Evolutionary conservation across 2,888 invertebrate species (phyloP), one percentile per base, ranked within the genome.

Genomic region (Noctua pronuba): DNA sequence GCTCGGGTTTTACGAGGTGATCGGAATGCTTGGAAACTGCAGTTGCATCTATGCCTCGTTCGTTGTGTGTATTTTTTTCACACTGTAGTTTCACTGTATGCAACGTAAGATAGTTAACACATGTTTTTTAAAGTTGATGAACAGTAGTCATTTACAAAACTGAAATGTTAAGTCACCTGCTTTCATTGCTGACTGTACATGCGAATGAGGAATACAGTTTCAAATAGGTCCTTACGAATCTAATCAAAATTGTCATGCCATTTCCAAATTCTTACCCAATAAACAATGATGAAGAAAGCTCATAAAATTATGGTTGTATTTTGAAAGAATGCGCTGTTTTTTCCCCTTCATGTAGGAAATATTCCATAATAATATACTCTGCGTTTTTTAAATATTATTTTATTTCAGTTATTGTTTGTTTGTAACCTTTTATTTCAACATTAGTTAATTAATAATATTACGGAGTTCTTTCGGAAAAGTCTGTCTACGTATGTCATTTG

Each of bases 1-100:
- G 58, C 28, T 67, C 52, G 13, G 67, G 31, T 71, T 84, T 70
- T 68, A 49, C 41, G 44, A 64, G 38, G 18, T 58, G 73, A 52
- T 55, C 41, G 49, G 38, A 65, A 65, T 62, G 58, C 67, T 78
- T 72, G 41, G 49, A 68, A 58, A 69, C 31, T 73, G 31, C 13
- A 70, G 18, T 52, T 73, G 21, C 44, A 60, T 41, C 55, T 65
- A 38, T 35, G 44, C 21, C 13, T 44, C 52, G 21, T 24, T 52
- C 35, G 11, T 60, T 21, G 8, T 28, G n/a, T 49, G 38, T 44
- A 4, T 28, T 64, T 72, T 16, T 38, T 38, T 73, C 2, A 21
- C 5, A 10, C 5, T 64, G 18, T 5, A 65, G 24, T 58, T 66
- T 44, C 58, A 44, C 35, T 49, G 60, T n/a, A n/a, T n/a, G n/a